A percentile compares a stretch with the other conserved stretches of the same genome.
These are phyloP conservation scores for Hofmannophila pseudospretella DNA, from an alignment of 2,888 invertebrate genomes.

Conservation along the genomic window DNA sequence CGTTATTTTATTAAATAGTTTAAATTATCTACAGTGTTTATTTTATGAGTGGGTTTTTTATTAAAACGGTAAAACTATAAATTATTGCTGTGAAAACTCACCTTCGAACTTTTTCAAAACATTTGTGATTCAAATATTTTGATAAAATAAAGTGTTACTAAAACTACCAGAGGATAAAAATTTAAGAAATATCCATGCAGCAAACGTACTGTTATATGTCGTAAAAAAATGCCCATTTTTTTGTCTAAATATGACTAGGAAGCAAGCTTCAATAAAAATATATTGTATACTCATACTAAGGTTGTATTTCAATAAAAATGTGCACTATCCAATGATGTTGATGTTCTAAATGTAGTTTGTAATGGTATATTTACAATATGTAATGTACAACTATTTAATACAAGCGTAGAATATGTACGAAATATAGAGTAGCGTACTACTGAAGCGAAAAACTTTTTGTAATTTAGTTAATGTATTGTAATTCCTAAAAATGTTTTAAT, in stretches of 20 bases:
- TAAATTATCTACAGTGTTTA: too few relatives aligned
- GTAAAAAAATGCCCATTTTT: background rate
- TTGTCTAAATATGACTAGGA: background rate
- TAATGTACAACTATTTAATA: slow-evolving; percentile 20
- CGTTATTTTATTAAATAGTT: too few relatives aligned
- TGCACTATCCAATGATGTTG: slow-evolving; percentile 27
- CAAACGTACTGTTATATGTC: background rate
- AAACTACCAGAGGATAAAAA: background rate
- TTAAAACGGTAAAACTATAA: too few relatives aligned
- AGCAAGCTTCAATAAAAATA: slow-evolving; percentile 8
- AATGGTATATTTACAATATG: slow-evolving; percentile 14
- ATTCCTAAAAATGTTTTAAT: slow-evolving; percentile 31
- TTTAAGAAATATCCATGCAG: background rate
- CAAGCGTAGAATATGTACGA: slow-evolving; percentile 26
- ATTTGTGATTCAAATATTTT: background rate
- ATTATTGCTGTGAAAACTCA: too few relatives aligned
- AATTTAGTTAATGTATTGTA: slow-evolving; percentile 41
- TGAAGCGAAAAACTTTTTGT: slow-evolving; percentile 39
- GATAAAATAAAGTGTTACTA: background rate
- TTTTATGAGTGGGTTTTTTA: too few relatives aligned
- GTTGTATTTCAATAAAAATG: slow-evolving; percentile 20
- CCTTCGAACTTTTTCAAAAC: background rate
- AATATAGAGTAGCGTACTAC: slow-evolving; percentile 30
- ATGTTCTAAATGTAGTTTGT: slow-evolving; percentile 26
- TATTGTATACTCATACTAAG: slow-evolving; percentile 21